phyloP scores from a whole-genome alignment of 2,113 vertebrate species.

The Rostratula benghalensis region DNA sequence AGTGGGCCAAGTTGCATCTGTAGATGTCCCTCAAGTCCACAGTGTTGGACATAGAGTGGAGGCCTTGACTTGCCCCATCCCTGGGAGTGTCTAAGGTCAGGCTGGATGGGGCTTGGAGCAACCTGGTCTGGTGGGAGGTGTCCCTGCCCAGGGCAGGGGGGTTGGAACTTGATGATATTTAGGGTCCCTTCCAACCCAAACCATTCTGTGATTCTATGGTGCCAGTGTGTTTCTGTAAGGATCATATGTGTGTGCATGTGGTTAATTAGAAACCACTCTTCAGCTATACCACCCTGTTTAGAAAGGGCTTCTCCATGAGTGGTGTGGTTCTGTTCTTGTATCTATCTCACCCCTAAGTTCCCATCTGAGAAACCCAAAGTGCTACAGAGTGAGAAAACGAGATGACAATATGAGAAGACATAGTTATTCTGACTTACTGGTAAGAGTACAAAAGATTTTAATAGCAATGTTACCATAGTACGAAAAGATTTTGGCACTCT shows the following conservation, averaged over 20 bases:
- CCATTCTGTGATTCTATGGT: no score
- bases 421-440: background rate
- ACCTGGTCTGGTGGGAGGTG: no score
- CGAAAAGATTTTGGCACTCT: background rate
- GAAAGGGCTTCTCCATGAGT: background rate
- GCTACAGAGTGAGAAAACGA: background rate
- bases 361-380: background rate
- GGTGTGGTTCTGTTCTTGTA: background rate
- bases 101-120: no score
- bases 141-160: no score
- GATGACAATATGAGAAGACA: background rate
- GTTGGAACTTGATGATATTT: no score
- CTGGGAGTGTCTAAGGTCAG: no score
- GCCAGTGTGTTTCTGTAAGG: fast-evolving
- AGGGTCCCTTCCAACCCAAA: no score
- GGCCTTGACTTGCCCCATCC: background rate
- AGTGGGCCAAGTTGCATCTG: background rate
- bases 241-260: fast-evolving
- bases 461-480: background rate
- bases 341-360: background rate
- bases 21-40: background rate
- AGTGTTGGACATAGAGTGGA: fast-evolving
- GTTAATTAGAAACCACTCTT: background rate
- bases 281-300: background rate
- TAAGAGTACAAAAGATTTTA: background rate